Conservation (phyloP, 1,140 invertebrate genomes). For the Heliconius eleuchia region DNA sequence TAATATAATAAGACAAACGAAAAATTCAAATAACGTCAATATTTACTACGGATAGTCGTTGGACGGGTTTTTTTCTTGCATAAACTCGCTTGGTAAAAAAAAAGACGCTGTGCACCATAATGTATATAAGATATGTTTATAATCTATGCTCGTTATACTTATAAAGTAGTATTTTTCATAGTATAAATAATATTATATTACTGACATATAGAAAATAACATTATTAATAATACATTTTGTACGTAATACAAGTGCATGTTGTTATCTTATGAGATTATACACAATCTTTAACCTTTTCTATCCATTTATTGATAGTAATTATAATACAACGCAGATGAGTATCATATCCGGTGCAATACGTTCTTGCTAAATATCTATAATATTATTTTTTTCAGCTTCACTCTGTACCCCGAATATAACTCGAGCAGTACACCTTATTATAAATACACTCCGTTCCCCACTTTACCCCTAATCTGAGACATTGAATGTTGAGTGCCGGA, state of each 20-base stretch:
- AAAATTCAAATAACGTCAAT: conserved; percentile 4
- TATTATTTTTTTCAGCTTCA: too few relatives aligned
- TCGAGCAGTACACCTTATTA: too few relatives aligned
- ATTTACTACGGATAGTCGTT: not conserved
- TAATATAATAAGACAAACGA: not conserved
- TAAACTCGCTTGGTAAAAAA: not conserved
- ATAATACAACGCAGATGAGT: not conserved
- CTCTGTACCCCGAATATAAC: too few relatives aligned
- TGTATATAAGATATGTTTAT: not conserved
- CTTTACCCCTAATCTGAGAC: too few relatives aligned
- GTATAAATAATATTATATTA: too few relatives aligned
- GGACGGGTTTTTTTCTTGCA: not conserved
- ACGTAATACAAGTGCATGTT: not conserved
- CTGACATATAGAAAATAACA: too few relatives aligned
- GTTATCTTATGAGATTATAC: not conserved
- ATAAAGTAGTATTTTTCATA: not conserved
- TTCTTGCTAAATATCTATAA: not conserved
- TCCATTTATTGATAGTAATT: not conserved
- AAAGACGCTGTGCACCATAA: not conserved
- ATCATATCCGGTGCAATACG: not conserved
- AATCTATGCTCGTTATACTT: not conserved
- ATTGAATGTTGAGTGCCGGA: too few relatives aligned
- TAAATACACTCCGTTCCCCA: too few relatives aligned
- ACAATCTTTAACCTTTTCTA: conserved; percentile 5
- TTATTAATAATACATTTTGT: not conserved